A percentile compares a stretch with the other conserved stretches of the same genome.
These are phyloP conservation scores for Leptinotarsa peninsularis DNA, from an alignment of 2,888 invertebrate genomes.

Conservation along the genomic window DNA sequence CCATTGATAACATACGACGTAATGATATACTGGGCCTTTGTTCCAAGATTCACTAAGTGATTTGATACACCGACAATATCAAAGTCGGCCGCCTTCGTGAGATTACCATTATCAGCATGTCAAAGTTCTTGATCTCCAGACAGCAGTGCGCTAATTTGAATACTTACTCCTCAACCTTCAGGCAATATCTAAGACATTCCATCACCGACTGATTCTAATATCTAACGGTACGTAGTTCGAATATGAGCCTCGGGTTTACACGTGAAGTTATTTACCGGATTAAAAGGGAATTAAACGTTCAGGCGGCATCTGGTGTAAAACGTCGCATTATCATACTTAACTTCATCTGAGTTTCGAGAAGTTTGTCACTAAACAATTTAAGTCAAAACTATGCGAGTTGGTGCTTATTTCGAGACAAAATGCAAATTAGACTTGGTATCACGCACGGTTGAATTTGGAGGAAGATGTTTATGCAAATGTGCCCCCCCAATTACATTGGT, in stretches of 20 bases:
- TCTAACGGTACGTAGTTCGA: slow-evolving; percentile 11
- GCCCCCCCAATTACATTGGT: slow-evolving; percentile 50
- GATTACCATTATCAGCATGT: slow-evolving; percentile 19
- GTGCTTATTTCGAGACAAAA: slow-evolving; percentile 21
- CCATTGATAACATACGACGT: slow-evolving; percentile 16
- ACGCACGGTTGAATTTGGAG: slow-evolving; percentile 40
- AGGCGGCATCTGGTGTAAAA: slow-evolving; percentile 40
- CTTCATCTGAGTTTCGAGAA: slow-evolving; percentile 41
- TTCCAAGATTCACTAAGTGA: slow-evolving; percentile 15
- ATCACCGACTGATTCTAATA: slow-evolving; percentile 8
- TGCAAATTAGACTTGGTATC: slow-evolving; percentile 28
- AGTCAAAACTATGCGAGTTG: slow-evolving; percentile 18
- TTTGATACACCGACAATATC: slow-evolving; percentile 18
- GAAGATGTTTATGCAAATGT: slow-evolving; percentile 55
- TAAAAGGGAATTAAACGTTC: slow-evolving; percentile 22
- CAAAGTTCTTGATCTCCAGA: slow-evolving; percentile 21
- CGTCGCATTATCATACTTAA: slow-evolving; percentile 49
- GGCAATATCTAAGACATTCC: slow-evolving; percentile 13
- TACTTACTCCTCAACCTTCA: slow-evolving; percentile 10
- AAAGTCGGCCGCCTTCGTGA: slow-evolving; percentile 16
- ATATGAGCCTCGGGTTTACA: slow-evolving; percentile 14
- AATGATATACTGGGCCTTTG: slow-evolving; percentile 18
- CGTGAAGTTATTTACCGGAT: slow-evolving; percentile 12
- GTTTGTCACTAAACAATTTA: slow-evolving; percentile 49
- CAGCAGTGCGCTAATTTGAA: slow-evolving; percentile 18